These are phyloP conservation scores for Babylonia areolata DNA, from an alignment of 1,140 invertebrate species.

Conservation along the genomic window DNA sequence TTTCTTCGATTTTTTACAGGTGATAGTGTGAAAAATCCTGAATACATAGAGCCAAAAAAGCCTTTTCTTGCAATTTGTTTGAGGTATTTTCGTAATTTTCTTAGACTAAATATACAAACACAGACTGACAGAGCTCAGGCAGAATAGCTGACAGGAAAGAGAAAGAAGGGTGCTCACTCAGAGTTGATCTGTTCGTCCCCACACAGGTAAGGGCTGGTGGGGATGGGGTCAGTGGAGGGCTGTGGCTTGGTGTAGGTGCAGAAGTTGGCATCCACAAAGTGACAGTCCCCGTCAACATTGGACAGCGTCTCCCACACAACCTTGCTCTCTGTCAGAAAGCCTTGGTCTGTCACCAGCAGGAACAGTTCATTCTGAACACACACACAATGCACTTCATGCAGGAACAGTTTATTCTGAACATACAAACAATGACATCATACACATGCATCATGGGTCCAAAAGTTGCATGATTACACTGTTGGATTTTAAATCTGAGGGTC, in stretches of 20 bases:
- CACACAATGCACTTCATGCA: background rate
- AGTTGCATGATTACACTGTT: too few relatives aligned
- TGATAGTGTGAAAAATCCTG: too few relatives aligned
- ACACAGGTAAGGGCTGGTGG: slow-evolving; percentile 56
- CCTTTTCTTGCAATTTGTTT: too few relatives aligned
- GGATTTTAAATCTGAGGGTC: too few relatives aligned
- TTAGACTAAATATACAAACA: too few relatives aligned
- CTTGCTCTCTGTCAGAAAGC: slow-evolving; percentile 79
- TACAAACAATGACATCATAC: too few relatives aligned
- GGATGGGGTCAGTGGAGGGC: slow-evolving; percentile 64
- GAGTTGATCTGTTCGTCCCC: slow-evolving; percentile 78
- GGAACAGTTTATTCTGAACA: background rate
- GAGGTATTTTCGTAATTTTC: too few relatives aligned
- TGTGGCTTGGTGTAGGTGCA: slow-evolving; percentile 71
- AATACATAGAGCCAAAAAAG: too few relatives aligned
- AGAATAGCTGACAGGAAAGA: too few relatives aligned
- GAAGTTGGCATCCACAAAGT: slow-evolving; percentile 80
- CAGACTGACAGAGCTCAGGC: too few relatives aligned
- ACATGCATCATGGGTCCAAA: too few relatives aligned
- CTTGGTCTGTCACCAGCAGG: slow-evolving; percentile 81
- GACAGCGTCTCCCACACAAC: slow-evolving; percentile 81
- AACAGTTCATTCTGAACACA: slow-evolving; percentile 78
- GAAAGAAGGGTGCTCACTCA: slow-evolving; percentile 74
- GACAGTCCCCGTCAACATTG: slow-evolving; percentile 80
- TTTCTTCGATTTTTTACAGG: too few relatives aligned